phyloP scores from a whole-genome alignment of 2,113 vertebrate genomes.

The Semicossyphus pulcher region DNA sequence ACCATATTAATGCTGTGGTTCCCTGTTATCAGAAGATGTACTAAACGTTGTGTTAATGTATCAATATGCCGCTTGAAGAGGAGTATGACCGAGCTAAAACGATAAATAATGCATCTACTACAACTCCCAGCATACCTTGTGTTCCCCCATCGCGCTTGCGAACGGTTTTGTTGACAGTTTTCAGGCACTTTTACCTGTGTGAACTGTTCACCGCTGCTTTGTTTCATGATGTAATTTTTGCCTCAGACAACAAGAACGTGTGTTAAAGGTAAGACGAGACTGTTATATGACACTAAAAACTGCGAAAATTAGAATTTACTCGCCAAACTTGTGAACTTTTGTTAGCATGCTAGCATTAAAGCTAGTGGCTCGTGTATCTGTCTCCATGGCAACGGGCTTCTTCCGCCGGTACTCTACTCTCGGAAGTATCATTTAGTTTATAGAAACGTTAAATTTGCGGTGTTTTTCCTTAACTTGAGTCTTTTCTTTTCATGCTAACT shows the following conservation, averaged over 20 bases:
- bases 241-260: background rate
- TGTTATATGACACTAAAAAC: accelerated
- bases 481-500: no score
- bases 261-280: constrained; percentile 6
- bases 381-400: constrained; percentile 70
- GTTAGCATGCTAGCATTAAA: constrained; percentile 16
- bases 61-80: no score
- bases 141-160: background rate
- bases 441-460: no score
- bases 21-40: no score
- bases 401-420: background rate
- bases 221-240: background rate
- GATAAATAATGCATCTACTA: background rate
- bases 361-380: constrained; percentile 58
- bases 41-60: no score
- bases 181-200: background rate
- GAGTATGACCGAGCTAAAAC: accelerated
- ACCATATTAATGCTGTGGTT: no score
- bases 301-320: accelerated
- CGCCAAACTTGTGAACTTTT: background rate
- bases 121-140: constrained; percentile 61
- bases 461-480: no score
- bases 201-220: background rate
- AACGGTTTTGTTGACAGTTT: background rate
- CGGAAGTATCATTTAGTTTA: no score